phyloP scores from a whole-genome alignment of 2,888 invertebrate species.

The Agrotis clavis region DNA sequence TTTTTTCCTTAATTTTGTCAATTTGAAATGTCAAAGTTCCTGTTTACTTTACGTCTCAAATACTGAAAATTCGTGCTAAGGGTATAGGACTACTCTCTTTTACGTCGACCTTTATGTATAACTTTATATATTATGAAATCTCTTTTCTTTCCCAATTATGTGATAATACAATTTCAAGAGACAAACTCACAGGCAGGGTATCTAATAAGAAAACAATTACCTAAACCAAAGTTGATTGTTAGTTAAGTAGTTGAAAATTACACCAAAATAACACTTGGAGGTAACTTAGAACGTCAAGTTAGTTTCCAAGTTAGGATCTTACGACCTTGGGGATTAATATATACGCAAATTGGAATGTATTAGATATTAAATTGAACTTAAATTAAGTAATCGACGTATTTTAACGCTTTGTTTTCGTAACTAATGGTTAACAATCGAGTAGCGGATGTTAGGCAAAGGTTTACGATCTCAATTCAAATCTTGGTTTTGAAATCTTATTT shows the following conservation, averaged over 20 bases:
- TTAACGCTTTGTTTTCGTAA: neutral
- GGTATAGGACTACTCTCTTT: too few species aligned
- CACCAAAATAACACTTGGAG: constrained; percentile 46
- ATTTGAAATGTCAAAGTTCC: too few species aligned
- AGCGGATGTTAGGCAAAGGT: too few species aligned
- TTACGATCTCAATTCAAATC: neutral
- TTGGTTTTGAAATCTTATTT: neutral
- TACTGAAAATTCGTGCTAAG: too few species aligned
- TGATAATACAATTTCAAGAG: neutral
- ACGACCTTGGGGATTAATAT: constrained; percentile 18
- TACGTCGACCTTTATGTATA: too few species aligned
- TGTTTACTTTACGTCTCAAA: too few species aligned
- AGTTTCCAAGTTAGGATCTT: constrained; percentile 22
- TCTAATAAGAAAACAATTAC: constrained; percentile 45
- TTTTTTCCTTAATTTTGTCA: too few species aligned
- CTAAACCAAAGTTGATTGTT: constrained; percentile 28
- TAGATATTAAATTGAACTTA: constrained; percentile 6
- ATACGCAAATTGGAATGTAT: neutral
- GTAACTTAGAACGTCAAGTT: constrained; percentile 15
- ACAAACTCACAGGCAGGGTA: constrained; percentile 3
- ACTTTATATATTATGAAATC: too few species aligned
- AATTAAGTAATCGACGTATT: neutral
- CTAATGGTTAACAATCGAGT: too few species aligned
- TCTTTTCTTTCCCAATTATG: neutral
- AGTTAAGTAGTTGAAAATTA: constrained; percentile 46